Evolutionary conservation across 1,140 invertebrate species (phyloP).

Genomic region (Orussus abietinus): DNA sequence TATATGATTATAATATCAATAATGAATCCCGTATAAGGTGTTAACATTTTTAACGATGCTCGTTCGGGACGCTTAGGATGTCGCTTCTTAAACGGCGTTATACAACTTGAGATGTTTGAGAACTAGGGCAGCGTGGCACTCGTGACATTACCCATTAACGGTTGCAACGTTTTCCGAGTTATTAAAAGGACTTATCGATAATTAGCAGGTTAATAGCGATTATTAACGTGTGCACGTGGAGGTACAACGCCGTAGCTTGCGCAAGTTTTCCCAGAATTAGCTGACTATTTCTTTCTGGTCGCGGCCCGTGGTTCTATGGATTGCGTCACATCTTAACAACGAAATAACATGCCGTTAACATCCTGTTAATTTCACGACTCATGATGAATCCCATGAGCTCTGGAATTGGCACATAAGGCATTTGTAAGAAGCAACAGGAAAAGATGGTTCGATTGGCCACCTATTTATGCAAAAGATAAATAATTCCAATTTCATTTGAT

Average conservation of each 20-base stretch:
- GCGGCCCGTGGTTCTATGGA: constrained; percentile 18
- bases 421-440: no score
- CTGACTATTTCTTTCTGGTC: no score
- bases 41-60: no score
- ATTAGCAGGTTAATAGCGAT: constrained; percentile 38
- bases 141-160: constrained; percentile 38
- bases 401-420: no score
- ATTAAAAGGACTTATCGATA: constrained; percentile 34
- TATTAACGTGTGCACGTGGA: constrained; percentile 32
- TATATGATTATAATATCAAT: no score
- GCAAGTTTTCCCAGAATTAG: constrained; percentile 26
- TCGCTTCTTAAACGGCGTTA: no score
- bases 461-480: no score
- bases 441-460: no score
- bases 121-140: constrained; percentile 42
- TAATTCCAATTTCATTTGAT: no score
- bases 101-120: constrained; percentile 33
- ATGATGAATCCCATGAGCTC: not conserved
- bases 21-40: no score
- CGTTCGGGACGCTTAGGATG: no score
- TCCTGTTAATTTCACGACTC: not conserved
- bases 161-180: constrained; percentile 27
- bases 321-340: constrained; percentile 12
- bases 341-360: not conserved
- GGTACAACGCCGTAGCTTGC: constrained; percentile 11